Percentiles rank a stretch among this genome's conserved stretches.
phyloP scores from a whole-genome alignment of 2,797 vertebrate genomes.

The Macrochelys suwanniensis region DNA sequence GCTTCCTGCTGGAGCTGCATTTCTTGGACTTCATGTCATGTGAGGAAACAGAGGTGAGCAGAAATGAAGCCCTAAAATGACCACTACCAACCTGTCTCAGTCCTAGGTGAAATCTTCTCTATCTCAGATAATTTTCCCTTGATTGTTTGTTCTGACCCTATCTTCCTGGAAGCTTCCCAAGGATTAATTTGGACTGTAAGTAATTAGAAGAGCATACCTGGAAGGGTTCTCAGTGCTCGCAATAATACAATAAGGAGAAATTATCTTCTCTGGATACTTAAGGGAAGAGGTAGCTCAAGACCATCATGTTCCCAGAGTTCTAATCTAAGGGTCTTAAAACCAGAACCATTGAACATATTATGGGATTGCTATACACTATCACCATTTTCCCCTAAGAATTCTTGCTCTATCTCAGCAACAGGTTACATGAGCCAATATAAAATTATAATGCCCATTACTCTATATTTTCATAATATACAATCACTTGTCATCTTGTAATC shows the following conservation, averaged over 20 bases:
- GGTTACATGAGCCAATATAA: neutral
- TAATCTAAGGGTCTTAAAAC: neutral
- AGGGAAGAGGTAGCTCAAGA: neutral
- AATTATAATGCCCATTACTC: neutral
- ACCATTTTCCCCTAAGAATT: neutral
- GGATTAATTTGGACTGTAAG: neutral
- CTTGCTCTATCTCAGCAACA: constrained; percentile 38
- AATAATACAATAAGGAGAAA: neutral
- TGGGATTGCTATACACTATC: neutral
- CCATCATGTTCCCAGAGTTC: constrained; percentile 36
- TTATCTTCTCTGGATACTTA: neutral
- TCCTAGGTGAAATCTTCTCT: neutral
- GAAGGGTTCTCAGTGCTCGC: neutral
- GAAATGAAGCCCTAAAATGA: neutral
- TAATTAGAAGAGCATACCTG: neutral
- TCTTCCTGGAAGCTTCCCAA: neutral
- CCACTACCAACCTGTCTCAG: neutral
- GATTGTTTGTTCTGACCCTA: neutral
- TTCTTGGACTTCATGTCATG: neutral
- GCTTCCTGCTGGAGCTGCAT: neutral
- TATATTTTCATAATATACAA: constrained; percentile 36
- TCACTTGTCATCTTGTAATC: neutral
- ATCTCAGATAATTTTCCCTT: neutral
- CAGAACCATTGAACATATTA: constrained; percentile 22
- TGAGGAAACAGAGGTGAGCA: neutral